Conservation (phyloP, 53 echinoderm and acorn worm species). For the Paelopatides confundens region DNA sequence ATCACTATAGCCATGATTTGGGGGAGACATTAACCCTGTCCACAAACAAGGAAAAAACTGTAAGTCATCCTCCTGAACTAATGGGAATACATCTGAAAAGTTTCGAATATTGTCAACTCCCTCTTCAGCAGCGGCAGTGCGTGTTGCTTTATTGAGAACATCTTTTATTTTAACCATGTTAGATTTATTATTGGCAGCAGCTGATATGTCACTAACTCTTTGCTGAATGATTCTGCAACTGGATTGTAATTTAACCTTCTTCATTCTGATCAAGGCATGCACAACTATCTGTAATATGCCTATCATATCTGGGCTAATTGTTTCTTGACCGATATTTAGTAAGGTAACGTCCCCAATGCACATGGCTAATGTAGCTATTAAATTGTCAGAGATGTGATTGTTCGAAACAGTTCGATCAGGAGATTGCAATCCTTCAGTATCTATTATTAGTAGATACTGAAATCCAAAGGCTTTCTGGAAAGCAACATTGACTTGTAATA, state of each 20-base stretch:
- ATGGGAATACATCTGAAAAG: not conserved
- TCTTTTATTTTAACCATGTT: conserved; percentile 3
- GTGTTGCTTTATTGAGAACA: not conserved
- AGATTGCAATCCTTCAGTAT: conserved; percentile 14
- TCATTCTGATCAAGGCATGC: conserved; percentile 34
- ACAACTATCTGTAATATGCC: conserved; percentile 10
- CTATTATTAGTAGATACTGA: not conserved
- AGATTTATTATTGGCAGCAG: not conserved
- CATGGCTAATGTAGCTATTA: conserved; percentile 6
- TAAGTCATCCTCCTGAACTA: not conserved
- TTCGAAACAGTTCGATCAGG: not conserved
- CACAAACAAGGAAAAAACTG: conserved; percentile 31
- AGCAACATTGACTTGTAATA: conserved; percentile 30
- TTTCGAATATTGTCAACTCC: not conserved
- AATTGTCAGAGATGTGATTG: conserved; percentile 7
- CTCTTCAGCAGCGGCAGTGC: not conserved
- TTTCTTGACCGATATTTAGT: conserved; percentile 22
- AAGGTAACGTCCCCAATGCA: not conserved
- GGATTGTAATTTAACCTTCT: not conserved
- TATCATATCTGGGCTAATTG: conserved; percentile 1
- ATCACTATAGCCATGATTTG: conserved; percentile 4
- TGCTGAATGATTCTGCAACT: conserved; percentile 17
- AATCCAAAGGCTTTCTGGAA: not conserved
- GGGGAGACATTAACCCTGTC: conserved; percentile 9
- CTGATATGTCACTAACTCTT: conserved; percentile 16